Conservation (phyloP, 2,113 vertebrate species). For the Triplophysa rosa region DNA sequence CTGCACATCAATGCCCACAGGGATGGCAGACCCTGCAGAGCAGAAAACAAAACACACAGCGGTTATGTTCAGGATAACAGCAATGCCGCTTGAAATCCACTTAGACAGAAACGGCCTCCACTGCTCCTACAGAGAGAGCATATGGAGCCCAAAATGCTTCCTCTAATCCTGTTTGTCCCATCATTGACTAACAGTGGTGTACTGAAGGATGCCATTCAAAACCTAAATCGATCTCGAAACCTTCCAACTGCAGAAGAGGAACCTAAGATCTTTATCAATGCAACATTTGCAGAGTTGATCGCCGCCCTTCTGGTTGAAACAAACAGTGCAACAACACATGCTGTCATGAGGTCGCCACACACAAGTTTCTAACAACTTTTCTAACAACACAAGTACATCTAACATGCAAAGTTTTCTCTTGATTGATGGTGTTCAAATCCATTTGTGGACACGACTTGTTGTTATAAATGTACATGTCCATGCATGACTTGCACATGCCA, state of each 20-base stretch:
- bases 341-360: too few species aligned
- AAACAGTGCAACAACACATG: background rate
- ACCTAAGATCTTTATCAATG: background rate
- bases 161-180: conserved; percentile 33
- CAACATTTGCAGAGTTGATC: background rate
- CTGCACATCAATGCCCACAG: conserved; percentile 89
- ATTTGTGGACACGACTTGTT: background rate
- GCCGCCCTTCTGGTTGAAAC: background rate
- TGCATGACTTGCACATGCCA: background rate
- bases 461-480: background rate
- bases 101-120: conserved; percentile 18
- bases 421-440: too few species aligned
- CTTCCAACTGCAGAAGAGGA: background rate
- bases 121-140: conserved; percentile 4
- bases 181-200: conserved; percentile 13
- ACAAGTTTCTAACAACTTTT: too few species aligned
- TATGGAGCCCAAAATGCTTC: conserved; percentile 15
- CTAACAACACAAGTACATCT: too few species aligned
- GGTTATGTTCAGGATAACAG: conserved; percentile 8
- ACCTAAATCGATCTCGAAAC: background rate
- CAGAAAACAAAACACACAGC: conserved; percentile 29
- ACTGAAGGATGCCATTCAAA: conserved; percentile 9
- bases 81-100: conserved; percentile 14
- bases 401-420: too few species aligned
- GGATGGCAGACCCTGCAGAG: conserved; percentile 80